Base-by-base conservation (phyloP, 2,797 vertebrate species). In the Mormyrops boulengeri region DNA sequence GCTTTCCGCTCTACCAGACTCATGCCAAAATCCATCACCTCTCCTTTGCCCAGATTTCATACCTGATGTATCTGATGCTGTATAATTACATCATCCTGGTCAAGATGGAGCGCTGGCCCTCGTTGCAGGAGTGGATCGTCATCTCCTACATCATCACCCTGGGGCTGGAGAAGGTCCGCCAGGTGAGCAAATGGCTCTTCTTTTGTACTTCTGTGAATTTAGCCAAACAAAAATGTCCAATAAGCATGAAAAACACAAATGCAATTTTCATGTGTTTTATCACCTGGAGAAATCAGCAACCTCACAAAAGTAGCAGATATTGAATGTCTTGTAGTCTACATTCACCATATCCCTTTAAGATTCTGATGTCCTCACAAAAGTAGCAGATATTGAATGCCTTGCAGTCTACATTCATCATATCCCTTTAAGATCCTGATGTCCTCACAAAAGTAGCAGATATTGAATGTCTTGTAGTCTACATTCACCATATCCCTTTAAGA, bases 51-150 rank as follows among this genome's bases (percentile, higher is more conserved):
- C 89, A 99, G 99, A 98, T 99, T 91, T 97, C 96, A 0, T 99
- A 99, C 95, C 93, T 99, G n/a, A 96, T 94, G 77, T 99, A 99
- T 93, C 94, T 99, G 92, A 96, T 99, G 96, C 92, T 99, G 34
- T 99, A 99, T 95, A 99, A 99, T 93, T 99, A 99, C 47, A 96
- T 99, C 57, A 99, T 99, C 92, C 94, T 99, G 94, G 99, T 99
- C 91, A 97, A 97, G 92, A 99, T 99, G 99, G 97, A 99, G 3
- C 95, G 97, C 53, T 98, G 97, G 97, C 99, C 99, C 0, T 97
- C 96, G 0, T 0, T 97, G 8, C 98, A 99, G 92, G 99, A 99
- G 89, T 99, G 98, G 98, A 95, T 95, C 0, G 98, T 99, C 93
- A 99, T 99, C 92, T 96, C 98, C 38, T 99, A 99, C 93, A 98